Conservation (phyloP, 2,113 vertebrate species). For the Caloenas nicobarica region DNA sequence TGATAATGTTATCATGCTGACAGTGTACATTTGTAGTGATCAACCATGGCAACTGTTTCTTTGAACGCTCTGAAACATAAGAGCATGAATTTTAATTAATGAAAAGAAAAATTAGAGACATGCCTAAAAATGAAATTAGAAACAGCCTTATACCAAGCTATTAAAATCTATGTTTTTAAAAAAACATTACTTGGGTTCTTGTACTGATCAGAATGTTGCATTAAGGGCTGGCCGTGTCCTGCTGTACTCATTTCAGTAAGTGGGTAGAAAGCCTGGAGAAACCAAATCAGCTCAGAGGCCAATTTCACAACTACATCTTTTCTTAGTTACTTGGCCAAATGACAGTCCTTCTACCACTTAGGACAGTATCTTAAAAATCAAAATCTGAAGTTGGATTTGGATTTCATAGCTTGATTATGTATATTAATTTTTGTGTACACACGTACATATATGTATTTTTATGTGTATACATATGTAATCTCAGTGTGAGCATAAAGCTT, state of each 20-base stretch:
- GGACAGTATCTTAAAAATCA: background rate
- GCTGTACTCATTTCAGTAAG: background rate
- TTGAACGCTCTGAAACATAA: background rate
- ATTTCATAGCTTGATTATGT: background rate
- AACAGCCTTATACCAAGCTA: background rate
- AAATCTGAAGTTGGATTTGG: background rate
- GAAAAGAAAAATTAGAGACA: background rate
- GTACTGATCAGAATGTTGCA: background rate
- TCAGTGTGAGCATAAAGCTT: background rate
- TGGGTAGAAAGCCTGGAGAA: background rate
- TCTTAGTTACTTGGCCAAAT: background rate
- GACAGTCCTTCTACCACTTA: background rate
- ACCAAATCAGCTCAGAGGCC: background rate
- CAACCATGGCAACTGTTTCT: background rate
- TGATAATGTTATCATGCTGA: conserved; percentile 33
- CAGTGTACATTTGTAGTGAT: conserved; percentile 8
- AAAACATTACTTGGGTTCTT: background rate
- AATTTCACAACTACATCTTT: background rate
- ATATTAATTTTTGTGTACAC: background rate
- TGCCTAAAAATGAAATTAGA: background rate
- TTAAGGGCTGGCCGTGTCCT: background rate
- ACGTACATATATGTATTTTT: background rate
- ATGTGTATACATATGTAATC: background rate
- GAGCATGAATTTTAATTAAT: conserved; percentile 1
- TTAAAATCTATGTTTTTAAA: background rate